Conservation (phyloP, 2,888 invertebrate genomes). For the Aporophyla lueneburgensis region DNA sequence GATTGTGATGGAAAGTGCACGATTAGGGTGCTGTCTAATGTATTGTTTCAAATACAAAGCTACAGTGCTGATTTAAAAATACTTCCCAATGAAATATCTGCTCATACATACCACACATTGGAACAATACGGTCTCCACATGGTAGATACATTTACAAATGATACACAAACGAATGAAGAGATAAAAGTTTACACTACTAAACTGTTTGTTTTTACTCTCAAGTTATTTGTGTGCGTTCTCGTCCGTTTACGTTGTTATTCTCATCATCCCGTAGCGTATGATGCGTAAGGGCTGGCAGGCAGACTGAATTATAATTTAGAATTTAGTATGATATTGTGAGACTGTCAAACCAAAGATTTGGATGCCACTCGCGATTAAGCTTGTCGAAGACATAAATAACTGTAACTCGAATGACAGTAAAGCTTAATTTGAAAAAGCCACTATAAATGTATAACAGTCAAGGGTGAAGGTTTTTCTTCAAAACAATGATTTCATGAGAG, state of each 20-base stretch:
- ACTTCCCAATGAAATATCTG: too few species aligned
- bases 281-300: constrained; percentile 46
- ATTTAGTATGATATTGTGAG: not conserved
- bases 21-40: too few species aligned
- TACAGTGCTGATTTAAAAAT: too few species aligned
- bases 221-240: constrained; percentile 69
- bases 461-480: not conserved
- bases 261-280: constrained; percentile 56
- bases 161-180: constrained; percentile 42
- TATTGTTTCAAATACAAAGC: too few species aligned
- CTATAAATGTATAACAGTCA: too few species aligned
- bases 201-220: constrained; percentile 61
- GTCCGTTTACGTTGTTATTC: constrained; percentile 68
- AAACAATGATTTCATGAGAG: not conserved
- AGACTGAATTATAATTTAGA: not conserved
- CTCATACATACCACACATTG: too few species aligned
- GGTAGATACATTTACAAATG: constrained; percentile 28
- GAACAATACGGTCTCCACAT: constrained; percentile 4
- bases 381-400: not conserved
- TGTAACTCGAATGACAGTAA: not conserved
- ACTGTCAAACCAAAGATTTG: not conserved
- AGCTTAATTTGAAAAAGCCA: not conserved
- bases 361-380: not conserved
- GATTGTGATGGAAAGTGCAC: too few species aligned
- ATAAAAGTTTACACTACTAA: constrained; percentile 48